Percentiles rank a stretch among this genome's conserved stretches.
Evolutionary conservation across 2,113 vertebrate genomes (phyloP).

Genomic region (Redunca redunca): DNA sequence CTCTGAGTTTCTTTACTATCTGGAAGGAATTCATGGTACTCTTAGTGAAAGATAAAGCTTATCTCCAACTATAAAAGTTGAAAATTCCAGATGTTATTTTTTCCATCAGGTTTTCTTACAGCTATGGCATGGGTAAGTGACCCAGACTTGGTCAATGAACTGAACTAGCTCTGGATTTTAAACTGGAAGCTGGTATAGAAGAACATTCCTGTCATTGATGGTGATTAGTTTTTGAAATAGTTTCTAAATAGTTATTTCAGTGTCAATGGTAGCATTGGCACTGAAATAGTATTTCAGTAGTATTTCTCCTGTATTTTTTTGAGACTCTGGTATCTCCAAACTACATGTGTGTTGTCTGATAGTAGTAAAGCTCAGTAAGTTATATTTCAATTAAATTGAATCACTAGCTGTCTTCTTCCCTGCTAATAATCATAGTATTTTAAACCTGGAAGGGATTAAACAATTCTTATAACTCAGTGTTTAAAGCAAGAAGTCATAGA

Average conservation of each 20-base stretch:
- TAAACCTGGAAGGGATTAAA: not conserved
- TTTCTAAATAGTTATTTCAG: not conserved
- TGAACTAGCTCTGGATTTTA: not conserved
- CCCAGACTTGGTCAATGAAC: not conserved
- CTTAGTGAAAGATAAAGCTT: not conserved
- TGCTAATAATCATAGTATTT: not conserved
- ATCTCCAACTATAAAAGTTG: not conserved
- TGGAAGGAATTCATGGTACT: not conserved
- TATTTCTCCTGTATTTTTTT: not conserved
- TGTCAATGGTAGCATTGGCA: not conserved
- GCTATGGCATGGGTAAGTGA: not conserved
- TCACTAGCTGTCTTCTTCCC: not conserved
- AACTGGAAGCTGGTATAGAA: not conserved
- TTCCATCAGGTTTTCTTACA: not conserved
- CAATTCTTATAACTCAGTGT: not conserved
- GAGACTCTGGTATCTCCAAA: not conserved
- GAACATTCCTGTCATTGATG: not conserved
- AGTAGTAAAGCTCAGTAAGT: not conserved
- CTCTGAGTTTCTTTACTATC: not conserved
- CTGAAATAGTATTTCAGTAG: not conserved
- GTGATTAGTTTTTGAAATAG: not conserved
- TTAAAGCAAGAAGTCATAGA: not conserved
- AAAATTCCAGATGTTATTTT: not conserved
- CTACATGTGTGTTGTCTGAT: not conserved
- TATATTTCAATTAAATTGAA: not conserved